These are phyloP conservation scores for Leucoraja erinaceus DNA, from an alignment of 2,113 vertebrate species.

Conservation along the genomic window DNA sequence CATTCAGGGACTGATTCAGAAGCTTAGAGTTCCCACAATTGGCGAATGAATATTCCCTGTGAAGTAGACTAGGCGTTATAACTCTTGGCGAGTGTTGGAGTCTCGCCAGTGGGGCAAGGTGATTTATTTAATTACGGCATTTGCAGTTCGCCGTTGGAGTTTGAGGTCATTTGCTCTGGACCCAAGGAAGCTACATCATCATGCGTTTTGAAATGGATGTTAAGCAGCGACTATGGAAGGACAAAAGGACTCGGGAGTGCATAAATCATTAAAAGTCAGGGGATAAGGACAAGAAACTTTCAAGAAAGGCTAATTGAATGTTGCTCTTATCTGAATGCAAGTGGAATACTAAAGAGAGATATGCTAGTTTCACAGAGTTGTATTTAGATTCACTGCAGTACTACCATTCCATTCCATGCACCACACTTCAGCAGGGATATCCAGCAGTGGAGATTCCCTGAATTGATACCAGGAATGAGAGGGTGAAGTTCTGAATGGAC, in stretches of 20 bases:
- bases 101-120: neutral
- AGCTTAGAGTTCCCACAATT: neutral
- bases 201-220: too few species aligned
- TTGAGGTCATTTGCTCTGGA: neutral
- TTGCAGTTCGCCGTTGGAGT: neutral
- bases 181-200: neutral
- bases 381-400: neutral
- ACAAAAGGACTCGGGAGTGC: neutral
- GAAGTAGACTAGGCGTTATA: neutral
- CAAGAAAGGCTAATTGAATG: neutral
- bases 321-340: neutral
- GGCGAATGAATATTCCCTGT: neutral
- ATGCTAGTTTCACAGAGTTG: neutral
- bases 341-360: neutral
- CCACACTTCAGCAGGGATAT: neutral
- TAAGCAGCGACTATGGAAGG: too few species aligned
- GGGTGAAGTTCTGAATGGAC: neutral
- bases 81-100: neutral
- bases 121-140: neutral
- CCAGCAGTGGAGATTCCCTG: neutral
- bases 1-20: neutral
- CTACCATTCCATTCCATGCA: neutral
- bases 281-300: neutral
- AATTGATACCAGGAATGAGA: neutral
- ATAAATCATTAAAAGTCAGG: neutral